These are phyloP conservation scores for Zapus hudsonius DNA, from an alignment of 2,113 vertebrate genomes.

Conservation along the genomic window DNA sequence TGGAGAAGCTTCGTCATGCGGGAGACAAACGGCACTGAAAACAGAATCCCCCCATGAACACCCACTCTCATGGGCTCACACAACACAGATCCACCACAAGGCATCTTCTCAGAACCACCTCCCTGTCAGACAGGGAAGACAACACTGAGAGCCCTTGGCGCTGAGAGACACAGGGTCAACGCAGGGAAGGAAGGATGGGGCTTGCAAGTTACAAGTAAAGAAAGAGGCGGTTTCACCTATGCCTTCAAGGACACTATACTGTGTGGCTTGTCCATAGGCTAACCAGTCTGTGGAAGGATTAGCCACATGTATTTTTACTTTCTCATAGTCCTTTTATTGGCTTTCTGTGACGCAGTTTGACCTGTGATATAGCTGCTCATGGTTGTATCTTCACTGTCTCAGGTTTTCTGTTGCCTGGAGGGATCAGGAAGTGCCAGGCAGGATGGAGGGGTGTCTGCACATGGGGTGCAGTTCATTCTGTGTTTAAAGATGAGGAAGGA, in stretches of 20 bases:
- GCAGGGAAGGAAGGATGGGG: background rate
- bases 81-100: background rate
- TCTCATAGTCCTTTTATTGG: too few species aligned
- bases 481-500: background rate
- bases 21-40: slow-evolving; percentile 1
- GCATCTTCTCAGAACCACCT: slow-evolving; percentile 19
- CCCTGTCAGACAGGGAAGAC: slow-evolving; percentile 23
- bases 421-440: background rate
- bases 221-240: background rate
- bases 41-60: background rate
- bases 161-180: background rate
- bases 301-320: background rate
- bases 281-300: background rate
- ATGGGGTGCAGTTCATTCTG: background rate
- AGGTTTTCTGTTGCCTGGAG: too few species aligned
- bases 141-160: too few species aligned
- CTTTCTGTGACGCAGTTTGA: background rate
- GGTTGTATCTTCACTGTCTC: background rate
- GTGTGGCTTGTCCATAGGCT: background rate
- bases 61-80: background rate
- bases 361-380: background rate
- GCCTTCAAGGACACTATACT: background rate
- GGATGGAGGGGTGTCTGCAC: background rate
- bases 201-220: background rate
- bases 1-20: background rate